phyloP scores from a whole-genome alignment of 2,113 vertebrate species.

The Phocoena phocoena region DNA sequence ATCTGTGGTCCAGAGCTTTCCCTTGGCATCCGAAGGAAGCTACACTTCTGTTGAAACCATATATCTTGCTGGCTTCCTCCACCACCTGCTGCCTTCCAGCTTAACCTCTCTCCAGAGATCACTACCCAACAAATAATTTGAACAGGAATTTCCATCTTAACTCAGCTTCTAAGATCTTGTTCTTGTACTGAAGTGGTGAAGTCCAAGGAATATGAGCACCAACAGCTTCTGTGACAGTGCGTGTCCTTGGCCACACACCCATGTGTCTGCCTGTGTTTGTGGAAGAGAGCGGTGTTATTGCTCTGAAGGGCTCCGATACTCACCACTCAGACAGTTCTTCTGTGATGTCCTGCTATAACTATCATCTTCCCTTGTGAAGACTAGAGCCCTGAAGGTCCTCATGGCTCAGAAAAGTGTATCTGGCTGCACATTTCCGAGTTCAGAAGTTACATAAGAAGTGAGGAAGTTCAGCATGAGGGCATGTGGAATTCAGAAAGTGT shows the following conservation, averaged over 20 bases:
- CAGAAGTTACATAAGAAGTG: neutral
- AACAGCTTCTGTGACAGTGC: neutral
- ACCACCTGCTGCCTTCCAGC: neutral
- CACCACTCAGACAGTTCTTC: neutral
- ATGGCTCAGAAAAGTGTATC: neutral
- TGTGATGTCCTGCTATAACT: neutral
- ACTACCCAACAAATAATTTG: neutral
- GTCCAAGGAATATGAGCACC: fast-evolving
- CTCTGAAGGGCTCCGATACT: neutral
- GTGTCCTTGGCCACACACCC: neutral
- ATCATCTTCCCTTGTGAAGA: neutral
- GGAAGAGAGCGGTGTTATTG: neutral
- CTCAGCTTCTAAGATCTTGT: neutral
- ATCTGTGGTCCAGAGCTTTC: neutral
- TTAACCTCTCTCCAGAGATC: neutral
- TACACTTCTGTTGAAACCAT: neutral
- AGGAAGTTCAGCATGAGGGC: neutral
- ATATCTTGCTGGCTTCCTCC: neutral
- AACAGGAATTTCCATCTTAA: neutral
- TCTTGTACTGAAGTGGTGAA: neutral
- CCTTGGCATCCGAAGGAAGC: neutral
- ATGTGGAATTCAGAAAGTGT: neutral
- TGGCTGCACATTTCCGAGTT: neutral
- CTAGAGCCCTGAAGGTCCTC: neutral
- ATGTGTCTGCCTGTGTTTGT: neutral